Evolutionary conservation across 2,113 vertebrate genomes (phyloP), one percentile per base, ranked within the genome.

Genomic region (Tringa solitaria): DNA sequence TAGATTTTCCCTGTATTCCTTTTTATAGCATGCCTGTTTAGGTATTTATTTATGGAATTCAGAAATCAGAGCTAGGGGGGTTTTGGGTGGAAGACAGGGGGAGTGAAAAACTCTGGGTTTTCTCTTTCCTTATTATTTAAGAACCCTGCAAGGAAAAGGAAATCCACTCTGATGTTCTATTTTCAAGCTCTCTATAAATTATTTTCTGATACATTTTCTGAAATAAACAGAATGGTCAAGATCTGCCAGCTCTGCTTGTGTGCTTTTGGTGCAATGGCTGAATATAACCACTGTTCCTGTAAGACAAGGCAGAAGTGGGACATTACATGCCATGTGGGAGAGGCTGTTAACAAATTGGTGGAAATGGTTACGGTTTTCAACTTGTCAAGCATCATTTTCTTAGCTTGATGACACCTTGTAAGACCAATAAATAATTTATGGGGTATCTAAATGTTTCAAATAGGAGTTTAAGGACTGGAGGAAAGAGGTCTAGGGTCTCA

Each of bases 301-400:
- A 94, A 81, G 90, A 94, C 89, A 92, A 87, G 85, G 93, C 85
- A 89, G 56, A 80, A 93, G 91, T 94, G 91, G 96, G 93, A 96
- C 74, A 64, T 95, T 95, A 73, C 90, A 57, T 93, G 83, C 92
- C 91, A 68, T 96, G 90, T 96, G 94, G 94, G 97, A 93, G 87
- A 95, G 85, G 85, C 94, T 95, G 95, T 96, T 97, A 96, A 97
- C 97, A 96, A 95, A 96, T 96, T 96, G 95, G 94, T 97, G 96
- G 96, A 97, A 95, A 97, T 94, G 90, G 93, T 88, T 93, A 92
- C 32, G 74, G 85, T 97, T 96, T 93, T 91, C 82, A 94, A 92
- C 87, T 91, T 94, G 88, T 93, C 95, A 97, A 88, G 94, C 93
- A 94, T 90, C 89, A 91, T 93, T 97, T 96, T 96, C 84, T 85